Percentiles rank a stretch among this genome's conserved stretches.
These are phyloP conservation scores for Procambarus clarkii DNA, from an alignment of 1,140 invertebrate genomes.

Conservation along the genomic window DNA sequence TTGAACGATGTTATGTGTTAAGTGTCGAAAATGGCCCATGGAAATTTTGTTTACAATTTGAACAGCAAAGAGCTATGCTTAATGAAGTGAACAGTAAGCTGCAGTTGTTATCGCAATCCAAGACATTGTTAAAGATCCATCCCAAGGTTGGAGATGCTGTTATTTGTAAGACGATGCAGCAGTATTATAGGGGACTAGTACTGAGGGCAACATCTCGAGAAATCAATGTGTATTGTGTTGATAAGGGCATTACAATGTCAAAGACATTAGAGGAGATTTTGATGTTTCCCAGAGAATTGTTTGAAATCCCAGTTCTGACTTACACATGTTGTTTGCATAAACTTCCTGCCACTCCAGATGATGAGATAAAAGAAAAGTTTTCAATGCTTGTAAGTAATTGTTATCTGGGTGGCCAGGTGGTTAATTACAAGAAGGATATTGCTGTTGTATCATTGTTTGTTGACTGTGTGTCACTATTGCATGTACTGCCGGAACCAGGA, in stretches of 20 bases:
- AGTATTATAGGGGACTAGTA: background rate
- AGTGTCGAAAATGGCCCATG: background rate
- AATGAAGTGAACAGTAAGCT: background rate
- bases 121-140: background rate
- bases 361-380: background rate
- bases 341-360: background rate
- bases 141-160: background rate
- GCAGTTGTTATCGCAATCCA: background rate
- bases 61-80: background rate
- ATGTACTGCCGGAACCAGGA: background rate
- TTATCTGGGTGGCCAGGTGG: background rate
- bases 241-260: background rate
- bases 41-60: background rate
- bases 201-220: background rate
- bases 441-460: background rate
- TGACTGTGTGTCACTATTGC: background rate
- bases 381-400: background rate
- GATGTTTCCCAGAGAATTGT: background rate
- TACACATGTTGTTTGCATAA: background rate
- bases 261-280: background rate
- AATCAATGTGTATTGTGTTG: background rate
- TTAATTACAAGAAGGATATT: background rate
- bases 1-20: background rate
- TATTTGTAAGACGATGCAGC: background rate
- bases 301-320: background rate